Percentiles rank a stretch among this genome's conserved stretches.
These are phyloP conservation scores for Lochmaea crataegi DNA, from an alignment of 2,888 invertebrate genomes.

Conservation along the genomic window DNA sequence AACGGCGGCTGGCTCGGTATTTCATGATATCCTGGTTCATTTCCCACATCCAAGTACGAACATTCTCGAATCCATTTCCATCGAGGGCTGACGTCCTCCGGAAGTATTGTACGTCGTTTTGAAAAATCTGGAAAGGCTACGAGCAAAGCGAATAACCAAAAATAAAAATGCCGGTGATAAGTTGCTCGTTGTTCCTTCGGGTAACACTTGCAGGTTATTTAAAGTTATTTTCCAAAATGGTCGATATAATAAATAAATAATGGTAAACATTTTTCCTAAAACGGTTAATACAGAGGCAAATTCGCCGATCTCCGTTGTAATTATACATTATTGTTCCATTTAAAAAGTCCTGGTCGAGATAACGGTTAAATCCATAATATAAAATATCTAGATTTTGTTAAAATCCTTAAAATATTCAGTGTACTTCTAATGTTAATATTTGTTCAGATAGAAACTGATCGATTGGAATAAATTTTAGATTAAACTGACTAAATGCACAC, in stretches of 20 bases:
- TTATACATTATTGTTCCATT: too few relatives aligned
- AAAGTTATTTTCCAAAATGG: slow-evolving; percentile 18
- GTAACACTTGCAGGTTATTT: slow-evolving; percentile 26
- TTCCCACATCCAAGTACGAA: slow-evolving; percentile 32
- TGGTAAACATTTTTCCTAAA: too few relatives aligned
- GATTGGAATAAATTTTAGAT: background rate
- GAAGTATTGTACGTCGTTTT: slow-evolving; percentile 35
- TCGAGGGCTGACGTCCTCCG: slow-evolving; percentile 30
- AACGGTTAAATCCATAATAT: too few relatives aligned
- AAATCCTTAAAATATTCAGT: too few relatives aligned
- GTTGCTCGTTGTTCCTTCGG: slow-evolving; percentile 35
- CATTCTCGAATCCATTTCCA: slow-evolving; percentile 35
- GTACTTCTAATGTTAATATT: too few relatives aligned
- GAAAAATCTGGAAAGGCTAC: slow-evolving; percentile 30
- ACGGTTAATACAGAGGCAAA: too few relatives aligned
- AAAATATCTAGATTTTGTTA: too few relatives aligned
- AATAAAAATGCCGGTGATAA: slow-evolving; percentile 33
- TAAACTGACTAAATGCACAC: background rate
- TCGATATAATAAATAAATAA: background rate
- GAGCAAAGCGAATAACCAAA: slow-evolving; percentile 19
- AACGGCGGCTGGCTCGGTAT: slow-evolving; percentile 31
- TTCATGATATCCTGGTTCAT: slow-evolving; percentile 37
- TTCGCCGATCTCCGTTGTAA: too few relatives aligned
- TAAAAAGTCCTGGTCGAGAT: too few relatives aligned
- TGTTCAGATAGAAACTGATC: too few relatives aligned